phyloP scores from a whole-genome alignment of 2,113 vertebrate species.

The Syngnathoides biaculeatus region DNA sequence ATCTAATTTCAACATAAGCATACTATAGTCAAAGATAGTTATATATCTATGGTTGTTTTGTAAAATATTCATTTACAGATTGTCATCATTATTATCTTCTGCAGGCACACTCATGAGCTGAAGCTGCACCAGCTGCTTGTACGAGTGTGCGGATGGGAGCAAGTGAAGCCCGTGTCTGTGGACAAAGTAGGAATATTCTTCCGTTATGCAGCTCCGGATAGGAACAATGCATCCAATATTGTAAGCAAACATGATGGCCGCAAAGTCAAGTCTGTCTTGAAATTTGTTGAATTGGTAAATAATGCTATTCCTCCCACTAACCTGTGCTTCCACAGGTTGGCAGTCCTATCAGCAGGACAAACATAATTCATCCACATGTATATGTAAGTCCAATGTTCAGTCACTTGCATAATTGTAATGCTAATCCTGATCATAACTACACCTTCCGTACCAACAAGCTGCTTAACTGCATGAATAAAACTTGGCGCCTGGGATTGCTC shows the following conservation, averaged over 20 bases:
- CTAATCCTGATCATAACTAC: neutral
- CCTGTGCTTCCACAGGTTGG: slow-evolving; percentile 78
- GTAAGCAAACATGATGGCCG: slow-evolving; percentile 69
- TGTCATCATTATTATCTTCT: slow-evolving; percentile 1
- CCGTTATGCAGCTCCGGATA: slow-evolving; percentile 93
- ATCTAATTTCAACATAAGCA: no score
- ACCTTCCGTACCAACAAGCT: neutral
- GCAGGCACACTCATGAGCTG: slow-evolving; percentile 92
- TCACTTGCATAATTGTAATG: neutral
- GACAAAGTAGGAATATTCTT: slow-evolving; percentile 97
- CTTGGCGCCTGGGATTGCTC: no score
- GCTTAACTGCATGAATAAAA: no score
- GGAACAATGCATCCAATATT: slow-evolving; percentile 87
- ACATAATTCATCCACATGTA: slow-evolving; percentile 97
- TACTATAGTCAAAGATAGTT: no score
- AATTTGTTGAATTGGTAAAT: neutral
- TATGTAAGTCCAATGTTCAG: slow-evolving; percentile 81
- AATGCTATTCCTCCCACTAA: neutral
- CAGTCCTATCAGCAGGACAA: slow-evolving; percentile 91
- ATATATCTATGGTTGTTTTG: no score
- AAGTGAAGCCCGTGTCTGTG: slow-evolving; percentile 93
- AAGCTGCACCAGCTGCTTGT: slow-evolving; percentile 94
- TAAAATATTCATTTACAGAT: neutral
- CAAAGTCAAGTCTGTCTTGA: neutral
- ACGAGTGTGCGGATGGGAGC: slow-evolving; percentile 94